These are phyloP conservation scores for Argyresthia albistria DNA, from an alignment of 2,888 invertebrate genomes.

Conservation along the genomic window DNA sequence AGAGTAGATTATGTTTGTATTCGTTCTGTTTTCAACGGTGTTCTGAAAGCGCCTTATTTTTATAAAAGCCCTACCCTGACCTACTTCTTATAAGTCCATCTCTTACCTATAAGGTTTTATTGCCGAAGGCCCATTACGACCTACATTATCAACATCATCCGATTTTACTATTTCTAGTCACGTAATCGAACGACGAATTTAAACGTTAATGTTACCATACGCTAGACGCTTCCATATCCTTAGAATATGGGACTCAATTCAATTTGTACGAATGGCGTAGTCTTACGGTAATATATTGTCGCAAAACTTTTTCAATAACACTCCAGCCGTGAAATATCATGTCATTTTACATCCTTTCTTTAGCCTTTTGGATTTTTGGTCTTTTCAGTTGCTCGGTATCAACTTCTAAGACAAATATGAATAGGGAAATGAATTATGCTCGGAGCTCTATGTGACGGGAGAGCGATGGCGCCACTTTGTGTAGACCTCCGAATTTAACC, in stretches of 20 bases:
- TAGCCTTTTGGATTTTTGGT: constrained; percentile 25
- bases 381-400: constrained; percentile 27
- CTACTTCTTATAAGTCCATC: constrained; percentile 68
- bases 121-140: constrained; percentile 69
- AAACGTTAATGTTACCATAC: constrained; percentile 36
- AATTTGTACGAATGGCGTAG: constrained; percentile 37
- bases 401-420: constrained; percentile 67
- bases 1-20: constrained; percentile 1
- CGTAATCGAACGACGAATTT: constrained; percentile 66
- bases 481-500: constrained; percentile 69
- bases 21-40: not conserved
- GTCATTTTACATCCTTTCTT: constrained; percentile 30
- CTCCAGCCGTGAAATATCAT: constrained; percentile 33
- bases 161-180: constrained; percentile 72
- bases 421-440: constrained; percentile 69
- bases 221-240: constrained; percentile 25
- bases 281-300: constrained; percentile 30
- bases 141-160: constrained; percentile 72
- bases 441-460: constrained; percentile 62
- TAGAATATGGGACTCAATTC: constrained; percentile 28
- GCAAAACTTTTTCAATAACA: constrained; percentile 42
- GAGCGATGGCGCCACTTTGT: constrained; percentile 68
- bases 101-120: constrained; percentile 72
- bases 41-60: constrained; percentile 44
- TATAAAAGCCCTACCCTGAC: constrained; percentile 64